Base-by-base conservation (phyloP, 2,888 invertebrate species). In the Argyra leucocephala region DNA sequence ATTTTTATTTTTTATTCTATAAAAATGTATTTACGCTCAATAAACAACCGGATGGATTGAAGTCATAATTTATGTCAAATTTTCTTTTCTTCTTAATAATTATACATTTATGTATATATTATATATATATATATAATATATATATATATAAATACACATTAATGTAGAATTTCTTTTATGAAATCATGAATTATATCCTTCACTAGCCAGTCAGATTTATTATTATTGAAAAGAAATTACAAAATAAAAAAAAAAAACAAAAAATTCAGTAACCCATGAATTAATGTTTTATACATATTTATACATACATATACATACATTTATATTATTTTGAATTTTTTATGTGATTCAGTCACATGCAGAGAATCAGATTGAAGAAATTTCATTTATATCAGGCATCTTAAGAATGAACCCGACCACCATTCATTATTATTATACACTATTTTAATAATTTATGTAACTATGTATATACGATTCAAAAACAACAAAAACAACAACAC, bases 41-140 rank as follows among this genome's bases (percentile, higher is more conserved):
- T 48, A 48, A 48, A 48, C 48, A 48, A 48, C 48, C 48, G 48
- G 48, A 48, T 48, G 48, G 48, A 48, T 48, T 48, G 48, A 48
- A 48, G 48, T 48, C 48, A 48, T 48, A 48, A 48, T 48, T 48
- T 48, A 48, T 48, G 48, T 48, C 48, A 48, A 48, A 48, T 37
- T 37, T 37, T 37, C 37, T 37, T 37, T 37, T 37, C 12, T 37
- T 37, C 37, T 31, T 6, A 31, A 31, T 48, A 48, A 48, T 48
- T 48, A 31, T 31, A 48, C 18, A 18, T 48, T 5, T n/a, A 48
- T 48, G 18, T 37, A 37, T 37, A 15, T 37, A 37, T 37, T n/a
- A 37, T 37, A 37, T 12, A 18, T 48, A 48, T 48, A 18, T 48
- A 48, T 48, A 48, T 48, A 2, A 48, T 48, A 48, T 48, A n/a